phyloP scores from a whole-genome alignment of 37 sponge, comb jelly and placozoan genomes.

The Diacarnus erythraeanus region DNA sequence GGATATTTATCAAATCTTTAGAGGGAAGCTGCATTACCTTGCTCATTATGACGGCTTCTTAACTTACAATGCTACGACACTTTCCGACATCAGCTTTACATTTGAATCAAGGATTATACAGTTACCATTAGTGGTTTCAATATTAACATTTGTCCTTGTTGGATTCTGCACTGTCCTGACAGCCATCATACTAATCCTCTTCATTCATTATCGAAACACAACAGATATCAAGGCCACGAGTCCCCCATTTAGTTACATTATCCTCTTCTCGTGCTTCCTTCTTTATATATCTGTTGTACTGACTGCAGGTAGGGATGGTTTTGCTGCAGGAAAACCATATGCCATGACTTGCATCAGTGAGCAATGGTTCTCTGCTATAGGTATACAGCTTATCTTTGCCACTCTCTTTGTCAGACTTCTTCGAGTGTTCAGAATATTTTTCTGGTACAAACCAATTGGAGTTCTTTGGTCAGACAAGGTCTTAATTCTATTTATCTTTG shows the following conservation, averaged over 20 bases:
- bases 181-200: slow-evolving; percentile 7
- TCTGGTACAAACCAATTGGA: slow-evolving; percentile 3
- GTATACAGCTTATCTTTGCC: slow-evolving; percentile 24
- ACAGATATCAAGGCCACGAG: slow-evolving; percentile 48
- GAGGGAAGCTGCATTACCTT: slow-evolving; percentile 1
- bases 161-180: neutral
- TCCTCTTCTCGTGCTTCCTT: slow-evolving; percentile 40
- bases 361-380: slow-evolving; percentile 16
- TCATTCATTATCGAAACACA: slow-evolving; percentile 5
- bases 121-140: neutral
- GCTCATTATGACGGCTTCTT: slow-evolving; percentile 6
- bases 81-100: neutral
- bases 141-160: neutral
- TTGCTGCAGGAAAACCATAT: neutral
- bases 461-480: slow-evolving; percentile 26
- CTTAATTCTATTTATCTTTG: neutral
- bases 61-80: neutral
- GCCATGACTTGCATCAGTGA: slow-evolving; percentile 8
- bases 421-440: slow-evolving; percentile 17
- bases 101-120: neutral
- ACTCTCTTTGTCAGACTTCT: slow-evolving; percentile 32
- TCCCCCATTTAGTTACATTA: slow-evolving; percentile 34
- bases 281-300: slow-evolving; percentile 3
- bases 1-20: slow-evolving; percentile 16
- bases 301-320: neutral